Base-by-base conservation (phyloP, 2,113 vertebrate genomes). In the Ctenomys sociabilis region DNA sequence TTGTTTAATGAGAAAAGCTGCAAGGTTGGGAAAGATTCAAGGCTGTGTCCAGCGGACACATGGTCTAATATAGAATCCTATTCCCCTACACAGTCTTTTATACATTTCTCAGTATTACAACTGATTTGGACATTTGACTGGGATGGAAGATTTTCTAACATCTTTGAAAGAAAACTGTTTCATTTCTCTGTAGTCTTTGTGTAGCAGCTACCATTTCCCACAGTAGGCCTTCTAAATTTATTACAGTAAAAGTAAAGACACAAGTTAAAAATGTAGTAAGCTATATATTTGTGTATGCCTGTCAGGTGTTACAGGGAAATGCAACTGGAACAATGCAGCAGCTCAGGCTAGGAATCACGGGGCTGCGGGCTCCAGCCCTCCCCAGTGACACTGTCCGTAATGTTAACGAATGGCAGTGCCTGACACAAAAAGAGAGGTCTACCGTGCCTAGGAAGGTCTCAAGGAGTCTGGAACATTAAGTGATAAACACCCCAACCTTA, bases 101-200 rank as follows among this genome's bases (percentile, higher is more conserved):
- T 63, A 14, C 54, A 73, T 95, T 87, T 63, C 84, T 16, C 66
- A 5, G 7, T 96, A 30, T 70, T 93, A 40, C 82, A 95, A 61
- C 64, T 85, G 43, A 77, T 72, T 87, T 91, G 63, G n/a, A 95
- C 95, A 85, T 97, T 93, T 85, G 13, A 81, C 43, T 64, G 57
- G 28, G 7, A 59, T 7, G 59, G 32, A 16, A 80, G 19, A 3
- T 84, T 85, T 90, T 64, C 63, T 17, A 91, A 88, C 1, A 92
- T 88, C 21, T 85, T 68, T 91, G 22, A 95, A 68, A 68, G 35
- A 40, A 70, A 81, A 52, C 43, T n/a, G 24, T 81, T 86, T 70
- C 28, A 61, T 91, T 91, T 91, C 21, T 57, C 28, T 59, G 1
- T 2, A 77, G 63, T 85, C 64, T 83, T 85, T n/a, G 35, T 94